phyloP scores from a whole-genome alignment of 2,888 invertebrate genomes.

The Caprella mutica region DNA sequence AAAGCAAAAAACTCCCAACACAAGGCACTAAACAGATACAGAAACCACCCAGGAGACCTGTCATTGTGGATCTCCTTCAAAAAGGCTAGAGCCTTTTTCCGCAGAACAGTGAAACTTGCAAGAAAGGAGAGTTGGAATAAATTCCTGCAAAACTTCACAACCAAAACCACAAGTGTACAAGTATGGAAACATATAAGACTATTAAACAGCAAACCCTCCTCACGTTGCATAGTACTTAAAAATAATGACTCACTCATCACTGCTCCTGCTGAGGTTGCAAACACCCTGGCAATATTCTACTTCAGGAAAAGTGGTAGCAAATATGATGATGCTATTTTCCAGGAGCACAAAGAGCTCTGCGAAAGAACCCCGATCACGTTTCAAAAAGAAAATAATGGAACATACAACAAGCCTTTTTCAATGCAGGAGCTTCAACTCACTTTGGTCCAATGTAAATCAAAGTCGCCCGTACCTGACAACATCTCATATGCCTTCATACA shows the following conservation, averaged over 20 bases:
- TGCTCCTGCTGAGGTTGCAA: neutral
- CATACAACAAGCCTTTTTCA: neutral
- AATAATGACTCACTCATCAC: neutral
- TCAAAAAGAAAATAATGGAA: too few species aligned
- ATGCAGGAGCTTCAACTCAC: neutral
- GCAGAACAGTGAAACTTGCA: neutral
- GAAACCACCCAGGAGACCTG: neutral
- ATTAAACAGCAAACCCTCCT: neutral
- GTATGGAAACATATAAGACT: neutral
- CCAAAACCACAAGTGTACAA: neutral
- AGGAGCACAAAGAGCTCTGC: too few species aligned
- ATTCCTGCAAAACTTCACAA: neutral
- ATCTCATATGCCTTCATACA: neutral
- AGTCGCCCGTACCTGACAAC: neutral
- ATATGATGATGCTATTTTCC: too few species aligned
- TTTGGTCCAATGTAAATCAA: neutral
- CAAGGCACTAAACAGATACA: neutral
- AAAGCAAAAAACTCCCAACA: neutral
- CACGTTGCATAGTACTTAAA: neutral
- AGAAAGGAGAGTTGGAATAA: neutral
- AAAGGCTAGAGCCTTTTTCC: neutral
- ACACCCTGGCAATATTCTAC: neutral
- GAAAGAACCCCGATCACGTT: too few species aligned
- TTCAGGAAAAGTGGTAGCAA: too few species aligned
- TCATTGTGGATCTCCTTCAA: neutral